These are phyloP conservation scores for Forbesichthys papilliferus DNA, from an alignment of 2,113 vertebrate species.

Conservation along the genomic window DNA sequence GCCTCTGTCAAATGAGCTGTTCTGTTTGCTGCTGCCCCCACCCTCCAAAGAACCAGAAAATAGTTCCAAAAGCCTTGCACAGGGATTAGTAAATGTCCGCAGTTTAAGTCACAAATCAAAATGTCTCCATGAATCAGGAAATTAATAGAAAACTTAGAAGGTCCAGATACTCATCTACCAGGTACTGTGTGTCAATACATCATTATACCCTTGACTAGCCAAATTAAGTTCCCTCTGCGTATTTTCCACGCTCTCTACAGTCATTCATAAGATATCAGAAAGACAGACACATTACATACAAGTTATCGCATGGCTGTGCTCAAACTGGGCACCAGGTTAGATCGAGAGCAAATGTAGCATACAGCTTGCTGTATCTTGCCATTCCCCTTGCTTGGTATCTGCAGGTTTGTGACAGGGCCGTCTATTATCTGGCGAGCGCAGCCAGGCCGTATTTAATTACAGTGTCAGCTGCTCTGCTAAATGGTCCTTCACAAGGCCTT, in stretches of 20 bases:
- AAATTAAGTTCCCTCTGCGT: constrained; percentile 28
- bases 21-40: too few species aligned
- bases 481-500: constrained; percentile 49
- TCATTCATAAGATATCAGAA: constrained; percentile 9
- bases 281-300: background rate
- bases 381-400: constrained; percentile 31
- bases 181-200: constrained; percentile 39
- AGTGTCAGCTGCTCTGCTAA: constrained; percentile 55
- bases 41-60: background rate
- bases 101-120: constrained; percentile 31
- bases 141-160: constrained; percentile 27
- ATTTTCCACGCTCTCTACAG: constrained; percentile 11
- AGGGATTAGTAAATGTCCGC: constrained; percentile 14
- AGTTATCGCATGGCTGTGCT: background rate
- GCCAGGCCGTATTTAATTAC: constrained; percentile 69
- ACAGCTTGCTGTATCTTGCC: background rate
- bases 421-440: constrained; percentile 60
- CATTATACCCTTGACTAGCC: constrained; percentile 44
- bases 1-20: background rate
- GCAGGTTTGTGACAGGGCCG: constrained; percentile 39
- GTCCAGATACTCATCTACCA: constrained; percentile 21
- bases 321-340: background rate
- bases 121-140: constrained; percentile 31
- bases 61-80: background rate
- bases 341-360: background rate